A percentile compares a stretch with the other conserved stretches of the same genome.
These are phyloP conservation scores for Ophioninae sp. DNA, from an alignment of 2,888 invertebrate species.

Conservation along the genomic window DNA sequence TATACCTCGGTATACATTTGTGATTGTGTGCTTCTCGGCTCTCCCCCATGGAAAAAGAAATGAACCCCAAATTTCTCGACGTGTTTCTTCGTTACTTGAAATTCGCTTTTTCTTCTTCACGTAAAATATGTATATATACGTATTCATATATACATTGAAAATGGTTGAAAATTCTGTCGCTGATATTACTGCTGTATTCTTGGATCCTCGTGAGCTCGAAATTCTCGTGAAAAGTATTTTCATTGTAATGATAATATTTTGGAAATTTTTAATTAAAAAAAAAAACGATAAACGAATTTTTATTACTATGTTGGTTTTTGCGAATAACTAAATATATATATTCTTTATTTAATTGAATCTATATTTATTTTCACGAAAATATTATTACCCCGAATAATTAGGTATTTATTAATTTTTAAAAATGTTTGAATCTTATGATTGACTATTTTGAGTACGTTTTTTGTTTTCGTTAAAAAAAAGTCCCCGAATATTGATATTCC, in stretches of 20 bases:
- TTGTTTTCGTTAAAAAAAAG: no score
- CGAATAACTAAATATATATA: no score
- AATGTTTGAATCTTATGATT: no score
- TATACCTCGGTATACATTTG: slow-evolving; percentile 52
- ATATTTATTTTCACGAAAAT: no score
- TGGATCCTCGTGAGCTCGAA: background rate
- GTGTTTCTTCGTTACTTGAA: background rate
- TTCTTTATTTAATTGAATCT: no score
- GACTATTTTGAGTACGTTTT: no score
- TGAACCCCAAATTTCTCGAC: slow-evolving; percentile 18
- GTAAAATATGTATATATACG: background rate
- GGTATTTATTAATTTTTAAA: no score
- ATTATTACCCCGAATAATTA: no score
- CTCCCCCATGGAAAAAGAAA: slow-evolving; percentile 66
- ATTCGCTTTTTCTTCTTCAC: background rate
- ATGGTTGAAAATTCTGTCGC: background rate
- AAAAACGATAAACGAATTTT: no score
- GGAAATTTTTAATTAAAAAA: no score
- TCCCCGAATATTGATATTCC: no score
- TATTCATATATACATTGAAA: background rate
- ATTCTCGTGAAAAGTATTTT: slow-evolving; percentile 2
- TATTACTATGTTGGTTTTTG: no score
- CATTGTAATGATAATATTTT: background rate
- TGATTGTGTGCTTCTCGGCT: slow-evolving; percentile 79
- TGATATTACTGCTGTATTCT: background rate